Conservation (phyloP, 2,797 vertebrate species). For the Acanthopagrus latus region DNA sequence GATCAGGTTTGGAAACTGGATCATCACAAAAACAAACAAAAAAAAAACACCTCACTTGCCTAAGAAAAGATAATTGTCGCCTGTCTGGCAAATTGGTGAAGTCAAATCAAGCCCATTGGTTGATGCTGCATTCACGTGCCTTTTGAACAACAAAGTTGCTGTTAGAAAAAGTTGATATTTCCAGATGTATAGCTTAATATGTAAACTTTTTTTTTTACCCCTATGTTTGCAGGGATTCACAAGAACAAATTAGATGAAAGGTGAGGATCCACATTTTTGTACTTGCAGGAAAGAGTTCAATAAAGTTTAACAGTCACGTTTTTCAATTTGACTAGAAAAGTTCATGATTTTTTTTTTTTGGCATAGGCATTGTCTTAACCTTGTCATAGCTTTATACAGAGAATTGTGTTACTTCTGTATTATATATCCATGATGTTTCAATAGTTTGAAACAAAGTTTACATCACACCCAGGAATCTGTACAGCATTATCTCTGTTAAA, state of each 20-base stretch:
- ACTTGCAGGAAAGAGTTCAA: neutral
- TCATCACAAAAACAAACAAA: too few species aligned
- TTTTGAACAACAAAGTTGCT: neutral
- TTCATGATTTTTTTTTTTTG: neutral
- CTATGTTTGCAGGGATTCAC: too few species aligned
- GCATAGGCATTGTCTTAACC: neutral
- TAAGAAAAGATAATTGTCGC: neutral
- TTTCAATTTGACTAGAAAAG: too few species aligned
- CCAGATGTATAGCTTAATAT: neutral
- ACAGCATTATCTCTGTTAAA: too few species aligned
- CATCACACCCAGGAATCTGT: too few species aligned
- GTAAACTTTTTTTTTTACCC: too few species aligned
- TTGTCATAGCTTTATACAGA: neutral
- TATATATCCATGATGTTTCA: too few species aligned
- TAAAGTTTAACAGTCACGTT: too few species aligned
- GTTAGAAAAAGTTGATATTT: neutral
- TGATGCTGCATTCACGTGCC: neutral
- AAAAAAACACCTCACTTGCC: too few species aligned
- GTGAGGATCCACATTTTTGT: neutral
- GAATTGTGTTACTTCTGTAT: neutral
- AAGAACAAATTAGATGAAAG: neutral
- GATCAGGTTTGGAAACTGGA: too few species aligned
- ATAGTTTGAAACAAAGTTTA: too few species aligned
- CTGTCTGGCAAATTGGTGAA: neutral
- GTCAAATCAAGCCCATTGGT: neutral